A percentile compares a stretch with the other conserved stretches of the same genome.
These are phyloP conservation scores for Adela reaumurella DNA, from an alignment of 2,888 invertebrate species.

Conservation along the genomic window DNA sequence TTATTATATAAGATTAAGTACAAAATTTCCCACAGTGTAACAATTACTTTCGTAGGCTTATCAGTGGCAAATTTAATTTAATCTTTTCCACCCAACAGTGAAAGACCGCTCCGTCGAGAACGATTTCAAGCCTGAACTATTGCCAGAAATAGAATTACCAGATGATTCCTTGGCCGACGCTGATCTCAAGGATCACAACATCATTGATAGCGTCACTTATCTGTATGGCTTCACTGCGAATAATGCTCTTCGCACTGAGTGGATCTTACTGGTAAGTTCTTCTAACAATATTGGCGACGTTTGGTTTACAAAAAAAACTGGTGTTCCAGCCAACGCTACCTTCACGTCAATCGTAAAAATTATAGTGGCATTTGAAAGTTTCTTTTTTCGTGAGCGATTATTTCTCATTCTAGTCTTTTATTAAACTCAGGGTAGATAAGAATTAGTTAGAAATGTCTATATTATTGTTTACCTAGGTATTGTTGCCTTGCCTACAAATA, in stretches of 20 bases:
- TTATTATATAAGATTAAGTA: too few species aligned
- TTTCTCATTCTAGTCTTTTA: too few species aligned
- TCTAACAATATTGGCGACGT: too few species aligned
- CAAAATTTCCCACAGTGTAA: neutral
- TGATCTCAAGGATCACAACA: slow-evolving; percentile 65
- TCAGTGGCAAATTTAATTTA: neutral
- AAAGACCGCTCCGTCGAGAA: neutral
- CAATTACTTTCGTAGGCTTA: neutral
- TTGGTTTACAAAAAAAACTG: too few species aligned
- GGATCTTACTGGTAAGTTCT: slow-evolving; percentile 45
- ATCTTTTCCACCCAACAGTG: neutral
- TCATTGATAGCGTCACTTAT: slow-evolving; percentile 71
- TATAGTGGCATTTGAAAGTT: too few species aligned
- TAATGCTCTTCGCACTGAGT: slow-evolving; percentile 42
- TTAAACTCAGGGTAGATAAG: too few species aligned
- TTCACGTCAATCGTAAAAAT: too few species aligned
- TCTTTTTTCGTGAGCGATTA: too few species aligned
- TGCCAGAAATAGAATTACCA: slow-evolving; percentile 52
- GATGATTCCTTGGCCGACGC: slow-evolving; percentile 63
- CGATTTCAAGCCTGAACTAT: slow-evolving; percentile 16
- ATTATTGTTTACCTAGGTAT: too few species aligned
- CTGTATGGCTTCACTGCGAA: slow-evolving; percentile 60
- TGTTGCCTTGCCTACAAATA: too few species aligned
- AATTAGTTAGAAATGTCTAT: too few species aligned
- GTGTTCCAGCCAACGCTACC: too few species aligned